phyloP scores from a whole-genome alignment of 1,140 invertebrate genomes.

The Drosophila baimaii region DNA sequence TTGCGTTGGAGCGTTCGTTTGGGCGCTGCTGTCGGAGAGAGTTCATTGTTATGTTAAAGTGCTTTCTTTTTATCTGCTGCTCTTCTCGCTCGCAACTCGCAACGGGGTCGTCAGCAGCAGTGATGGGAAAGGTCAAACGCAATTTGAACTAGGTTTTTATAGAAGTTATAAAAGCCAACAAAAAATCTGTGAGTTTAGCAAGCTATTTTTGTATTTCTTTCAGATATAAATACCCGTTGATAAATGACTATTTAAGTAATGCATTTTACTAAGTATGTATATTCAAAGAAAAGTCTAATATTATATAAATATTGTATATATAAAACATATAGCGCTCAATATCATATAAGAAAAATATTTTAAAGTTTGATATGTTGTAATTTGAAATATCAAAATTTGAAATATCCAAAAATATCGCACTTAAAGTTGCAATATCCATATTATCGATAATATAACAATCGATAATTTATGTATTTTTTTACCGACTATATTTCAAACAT shows the following conservation, averaged over 20 bases:
- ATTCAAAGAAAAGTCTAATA: too few species aligned
- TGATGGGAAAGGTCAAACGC: conserved; percentile 11
- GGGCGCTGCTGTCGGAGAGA: conserved; percentile 38
- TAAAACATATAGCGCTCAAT: too few species aligned
- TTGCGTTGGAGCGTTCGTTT: conserved; percentile 52
- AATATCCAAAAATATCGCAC: too few species aligned
- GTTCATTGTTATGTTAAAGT: conserved; percentile 60
- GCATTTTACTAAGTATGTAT: too few species aligned
- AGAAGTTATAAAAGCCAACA: not conserved
- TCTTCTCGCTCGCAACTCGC: conserved; percentile 4
- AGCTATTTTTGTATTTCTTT: not conserved
- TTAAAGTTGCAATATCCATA: too few species aligned
- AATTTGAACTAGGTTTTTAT: not conserved
- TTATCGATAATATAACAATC: too few species aligned
- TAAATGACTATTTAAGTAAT: not conserved
- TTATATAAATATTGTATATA: too few species aligned
- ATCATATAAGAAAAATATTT: too few species aligned
- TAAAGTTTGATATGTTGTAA: too few species aligned
- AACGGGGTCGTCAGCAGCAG: conserved; percentile 15
- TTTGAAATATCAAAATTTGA: too few species aligned
- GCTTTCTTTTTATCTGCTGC: conserved; percentile 65
- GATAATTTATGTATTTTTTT: too few species aligned
- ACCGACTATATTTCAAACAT: too few species aligned
- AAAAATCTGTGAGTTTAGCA: not conserved
- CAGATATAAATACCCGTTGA: not conserved